phyloP scores from a whole-genome alignment of 2,113 vertebrate species.

The Oryzias curvinotus region DNA sequence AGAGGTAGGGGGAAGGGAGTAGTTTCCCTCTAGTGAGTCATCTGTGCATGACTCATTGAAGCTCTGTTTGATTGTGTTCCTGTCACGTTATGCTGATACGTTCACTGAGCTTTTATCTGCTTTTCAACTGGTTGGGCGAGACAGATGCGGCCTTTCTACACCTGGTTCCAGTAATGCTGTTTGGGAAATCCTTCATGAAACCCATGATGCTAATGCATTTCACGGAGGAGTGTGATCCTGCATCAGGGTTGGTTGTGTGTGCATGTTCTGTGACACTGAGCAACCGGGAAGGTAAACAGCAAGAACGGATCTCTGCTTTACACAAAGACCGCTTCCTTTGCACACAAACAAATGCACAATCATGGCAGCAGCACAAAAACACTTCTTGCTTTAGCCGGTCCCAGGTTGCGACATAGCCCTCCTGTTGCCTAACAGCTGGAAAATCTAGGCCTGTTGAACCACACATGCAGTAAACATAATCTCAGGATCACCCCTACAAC shows the following conservation, averaged over 20 bases:
- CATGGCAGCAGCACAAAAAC: conserved; percentile 15
- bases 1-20: conserved; percentile 43
- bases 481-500: conserved; percentile 2
- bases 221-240: not conserved
- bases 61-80: conserved; percentile 75
- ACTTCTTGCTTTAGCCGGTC: conserved; percentile 26
- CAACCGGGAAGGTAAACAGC: not conserved
- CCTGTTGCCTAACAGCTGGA: conserved; percentile 25
- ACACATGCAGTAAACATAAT: conserved; percentile 28
- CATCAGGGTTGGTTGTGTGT: not conserved
- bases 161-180: not conserved
- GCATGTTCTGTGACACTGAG: not conserved
- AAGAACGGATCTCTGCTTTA: conserved; percentile 25
- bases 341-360: conserved; percentile 33
- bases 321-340: conserved; percentile 22
- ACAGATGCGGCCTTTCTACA: conserved; percentile 9
- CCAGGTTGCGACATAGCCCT: conserved; percentile 45
- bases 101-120: conserved; percentile 48
- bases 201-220: not conserved
- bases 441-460: conserved; percentile 22
- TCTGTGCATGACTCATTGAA: conserved; percentile 77
- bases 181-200: conserved; percentile 21
- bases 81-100: conserved; percentile 75
- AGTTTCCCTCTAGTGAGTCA: conserved; percentile 76
- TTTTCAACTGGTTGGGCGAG: conserved; percentile 28